phyloP scores from a whole-genome alignment of 37 sponge, comb jelly and placozoan species.

The Halichondria panicea region DNA sequence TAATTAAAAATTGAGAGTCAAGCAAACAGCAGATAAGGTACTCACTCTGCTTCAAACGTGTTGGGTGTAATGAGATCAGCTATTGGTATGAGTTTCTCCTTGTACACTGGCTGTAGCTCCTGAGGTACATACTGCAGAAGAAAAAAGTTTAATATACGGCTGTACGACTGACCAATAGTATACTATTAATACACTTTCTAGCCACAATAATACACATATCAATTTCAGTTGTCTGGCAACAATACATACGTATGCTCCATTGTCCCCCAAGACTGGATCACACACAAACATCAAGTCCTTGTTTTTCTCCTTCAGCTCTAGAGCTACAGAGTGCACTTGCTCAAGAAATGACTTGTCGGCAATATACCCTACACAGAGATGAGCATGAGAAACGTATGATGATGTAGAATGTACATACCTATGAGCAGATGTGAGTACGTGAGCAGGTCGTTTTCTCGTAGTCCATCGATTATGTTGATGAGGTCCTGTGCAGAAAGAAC shows the following conservation, averaged over 20 bases:
- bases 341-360: slow-evolving; percentile 79
- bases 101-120: slow-evolving; percentile 77
- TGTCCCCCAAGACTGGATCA: slow-evolving; percentile 98
- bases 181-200: no score
- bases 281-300: slow-evolving; percentile 77
- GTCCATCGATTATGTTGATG: slow-evolving; percentile 54
- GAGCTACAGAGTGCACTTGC: slow-evolving; percentile 50
- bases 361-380: slow-evolving; percentile 75
- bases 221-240: no score
- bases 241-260: no score
- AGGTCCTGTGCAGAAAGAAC: slow-evolving; percentile 75
- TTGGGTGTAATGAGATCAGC: slow-evolving; percentile 96
- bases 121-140: slow-evolving; percentile 83
- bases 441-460: slow-evolving; percentile 65
- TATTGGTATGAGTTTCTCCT: slow-evolving; percentile 70
- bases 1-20: neutral
- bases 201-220: no score
- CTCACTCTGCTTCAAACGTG: slow-evolving; percentile 93
- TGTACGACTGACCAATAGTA: no score
- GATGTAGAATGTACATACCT: no score
- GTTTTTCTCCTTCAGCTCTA: slow-evolving; percentile 69
- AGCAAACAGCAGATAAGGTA: neutral
- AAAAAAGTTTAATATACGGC: neutral
- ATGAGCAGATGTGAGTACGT: slow-evolving; percentile 85
- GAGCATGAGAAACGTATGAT: no score